phyloP scores from a whole-genome alignment of 2,888 invertebrate species.

The Sphaerophoria taeniata region DNA sequence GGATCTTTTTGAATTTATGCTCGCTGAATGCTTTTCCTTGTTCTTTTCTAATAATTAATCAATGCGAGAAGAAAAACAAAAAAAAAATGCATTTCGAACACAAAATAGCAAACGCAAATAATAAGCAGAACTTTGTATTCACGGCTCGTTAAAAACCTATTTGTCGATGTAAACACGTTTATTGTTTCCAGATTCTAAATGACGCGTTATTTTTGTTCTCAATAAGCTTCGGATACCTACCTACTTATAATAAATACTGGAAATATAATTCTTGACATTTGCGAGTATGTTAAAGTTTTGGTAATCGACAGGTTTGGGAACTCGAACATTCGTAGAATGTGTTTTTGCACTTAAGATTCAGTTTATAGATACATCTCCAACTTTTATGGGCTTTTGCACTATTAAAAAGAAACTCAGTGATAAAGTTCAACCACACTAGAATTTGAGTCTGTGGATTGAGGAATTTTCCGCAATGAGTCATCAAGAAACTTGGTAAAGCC shows the following conservation, averaged over 20 bases:
- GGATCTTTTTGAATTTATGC: neutral
- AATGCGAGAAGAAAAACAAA: neutral
- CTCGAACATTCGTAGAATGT: no score
- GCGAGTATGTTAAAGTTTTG: neutral
- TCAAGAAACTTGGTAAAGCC: no score
- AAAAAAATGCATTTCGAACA: neutral
- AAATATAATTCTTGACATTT: no score
- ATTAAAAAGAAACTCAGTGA: no score
- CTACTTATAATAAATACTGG: neutral
- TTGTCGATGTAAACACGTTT: constrained; percentile 2
- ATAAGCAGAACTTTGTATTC: neutral
- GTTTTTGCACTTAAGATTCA: no score
- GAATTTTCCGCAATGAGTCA: no score
- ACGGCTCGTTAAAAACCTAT: constrained; percentile 3
- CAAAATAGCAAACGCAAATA: neutral
- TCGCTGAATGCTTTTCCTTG: constrained; percentile 28
- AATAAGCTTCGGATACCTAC: neutral
- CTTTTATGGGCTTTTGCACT: no score
- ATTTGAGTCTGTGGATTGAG: no score
- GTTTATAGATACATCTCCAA: no score
- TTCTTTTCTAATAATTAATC: constrained; percentile 4
- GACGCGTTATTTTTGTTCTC: neutral
- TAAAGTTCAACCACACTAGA: no score
- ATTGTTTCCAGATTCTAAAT: neutral
- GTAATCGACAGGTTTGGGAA: neutral